These are phyloP conservation scores for Arothron firmamentum DNA, from an alignment of 2,113 vertebrate genomes.

Conservation along the genomic window DNA sequence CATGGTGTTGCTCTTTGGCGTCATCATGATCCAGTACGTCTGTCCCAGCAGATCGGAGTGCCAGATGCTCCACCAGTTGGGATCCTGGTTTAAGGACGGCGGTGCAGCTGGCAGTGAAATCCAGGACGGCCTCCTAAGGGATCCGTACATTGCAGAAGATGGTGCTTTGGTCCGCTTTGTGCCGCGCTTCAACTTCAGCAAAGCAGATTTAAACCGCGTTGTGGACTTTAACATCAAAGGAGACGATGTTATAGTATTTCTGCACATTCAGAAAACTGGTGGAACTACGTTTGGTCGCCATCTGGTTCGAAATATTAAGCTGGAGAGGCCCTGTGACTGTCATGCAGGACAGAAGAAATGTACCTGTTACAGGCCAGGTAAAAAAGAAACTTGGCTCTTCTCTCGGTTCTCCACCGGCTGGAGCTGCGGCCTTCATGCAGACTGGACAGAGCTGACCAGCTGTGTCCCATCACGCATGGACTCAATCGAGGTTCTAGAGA, in stretches of 20 bases:
- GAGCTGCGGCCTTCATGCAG: conserved; percentile 83
- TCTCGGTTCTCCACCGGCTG: conserved; percentile 85
- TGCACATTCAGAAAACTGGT: conserved; percentile 84
- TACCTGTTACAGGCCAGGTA: conserved; percentile 90
- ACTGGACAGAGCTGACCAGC: conserved; percentile 82
- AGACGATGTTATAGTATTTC: conserved; percentile 86
- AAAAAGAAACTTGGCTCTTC: conserved; percentile 92
- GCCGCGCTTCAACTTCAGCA: conserved; percentile 88
- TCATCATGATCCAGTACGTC: conserved; percentile 91
- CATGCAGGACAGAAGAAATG: conserved; percentile 96
- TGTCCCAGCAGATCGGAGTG: conserved; percentile 90
- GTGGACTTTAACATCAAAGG: conserved; percentile 91
- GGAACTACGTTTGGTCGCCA: conserved; percentile 90
- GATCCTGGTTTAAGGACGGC: conserved; percentile 58
- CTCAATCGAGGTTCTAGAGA: conserved; percentile 68
- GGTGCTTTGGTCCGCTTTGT: conserved; percentile 84
- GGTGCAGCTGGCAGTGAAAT: conserved; percentile 26
- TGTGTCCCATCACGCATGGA: conserved; percentile 89
- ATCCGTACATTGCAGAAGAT: conserved; percentile 90
- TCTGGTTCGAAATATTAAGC: conserved; percentile 90
- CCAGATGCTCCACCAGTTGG: conserved; percentile 80
- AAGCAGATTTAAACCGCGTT: conserved; percentile 78
- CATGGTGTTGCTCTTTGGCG: conserved; percentile 86
- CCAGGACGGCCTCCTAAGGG: conserved; percentile 60
- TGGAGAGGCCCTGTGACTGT: conserved; percentile 95